A percentile compares a stretch with the other conserved stretches of the same genome.
Evolutionary conservation across 2,113 vertebrate species (phyloP).

Genomic region (Corythoichthys intestinalis): DNA sequence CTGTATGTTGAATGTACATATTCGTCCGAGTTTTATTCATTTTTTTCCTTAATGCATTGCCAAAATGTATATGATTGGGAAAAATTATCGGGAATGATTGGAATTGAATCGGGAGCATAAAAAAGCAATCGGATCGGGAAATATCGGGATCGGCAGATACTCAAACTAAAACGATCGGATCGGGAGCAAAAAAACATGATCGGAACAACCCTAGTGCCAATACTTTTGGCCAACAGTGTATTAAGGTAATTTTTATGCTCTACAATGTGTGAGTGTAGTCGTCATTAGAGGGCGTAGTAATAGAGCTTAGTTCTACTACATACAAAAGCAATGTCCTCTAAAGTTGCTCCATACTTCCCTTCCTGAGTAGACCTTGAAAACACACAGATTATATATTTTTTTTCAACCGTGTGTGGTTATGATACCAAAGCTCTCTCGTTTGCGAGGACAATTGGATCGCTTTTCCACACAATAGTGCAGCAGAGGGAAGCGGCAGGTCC

Average conservation of each 20-base stretch:
- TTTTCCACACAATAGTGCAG: conserved; percentile 38
- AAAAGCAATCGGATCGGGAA: too few relatives aligned
- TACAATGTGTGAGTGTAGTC: not conserved
- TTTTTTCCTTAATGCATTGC: too few relatives aligned
- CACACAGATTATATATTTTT: conserved; percentile 2
- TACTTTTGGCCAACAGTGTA: too few relatives aligned
- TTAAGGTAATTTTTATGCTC: not conserved
- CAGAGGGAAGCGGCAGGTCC: conserved; percentile 24
- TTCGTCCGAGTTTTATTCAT: too few relatives aligned
- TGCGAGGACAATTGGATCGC: conserved; percentile 12
- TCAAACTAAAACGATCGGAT: too few relatives aligned
- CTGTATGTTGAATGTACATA: too few relatives aligned
- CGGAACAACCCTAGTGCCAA: too few relatives aligned
- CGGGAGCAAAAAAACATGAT: too few relatives aligned
- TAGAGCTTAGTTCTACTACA: conserved; percentile 36
- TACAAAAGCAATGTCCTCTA: conserved; percentile 32
- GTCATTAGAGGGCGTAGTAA: conserved; percentile 1
- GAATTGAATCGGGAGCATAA: too few relatives aligned
- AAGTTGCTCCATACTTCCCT: conserved; percentile 12
- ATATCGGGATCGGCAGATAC: too few relatives aligned
- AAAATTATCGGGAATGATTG: too few relatives aligned
- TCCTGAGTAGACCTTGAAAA: conserved; percentile 26
- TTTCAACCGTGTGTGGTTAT: conserved; percentile 22
- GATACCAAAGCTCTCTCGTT: not conserved
- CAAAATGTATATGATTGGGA: too few relatives aligned